These are phyloP conservation scores for Liolophura sinensis DNA, from an alignment of 1,140 invertebrate species.

Conservation along the genomic window DNA sequence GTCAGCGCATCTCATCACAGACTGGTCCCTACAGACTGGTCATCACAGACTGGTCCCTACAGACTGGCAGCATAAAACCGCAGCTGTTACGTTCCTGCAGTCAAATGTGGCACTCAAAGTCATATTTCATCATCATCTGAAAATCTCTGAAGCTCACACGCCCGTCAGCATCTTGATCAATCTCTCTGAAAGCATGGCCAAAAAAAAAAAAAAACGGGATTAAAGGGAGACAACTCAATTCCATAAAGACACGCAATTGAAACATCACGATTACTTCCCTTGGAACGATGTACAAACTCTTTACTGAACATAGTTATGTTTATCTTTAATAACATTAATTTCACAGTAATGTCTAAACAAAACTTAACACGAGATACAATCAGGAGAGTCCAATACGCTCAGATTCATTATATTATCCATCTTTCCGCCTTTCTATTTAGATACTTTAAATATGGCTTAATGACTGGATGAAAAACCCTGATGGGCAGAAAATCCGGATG, in stretches of 20 bases:
- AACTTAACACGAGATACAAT: background rate
- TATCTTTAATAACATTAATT: background rate
- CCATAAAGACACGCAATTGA: background rate
- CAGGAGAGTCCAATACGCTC: too few relatives aligned
- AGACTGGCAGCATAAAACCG: too few relatives aligned
- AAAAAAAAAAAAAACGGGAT: conserved; percentile 11
- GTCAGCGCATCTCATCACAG: too few relatives aligned
- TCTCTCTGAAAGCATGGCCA: conserved; percentile 39
- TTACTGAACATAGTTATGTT: background rate
- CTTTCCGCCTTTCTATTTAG: too few relatives aligned
- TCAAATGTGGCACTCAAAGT: conserved; percentile 13
- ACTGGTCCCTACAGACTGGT: too few relatives aligned
- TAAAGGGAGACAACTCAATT: conserved; percentile 1
- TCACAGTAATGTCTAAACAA: background rate
- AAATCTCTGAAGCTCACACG: conserved; percentile 58
- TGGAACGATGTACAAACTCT: background rate
- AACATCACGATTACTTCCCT: background rate
- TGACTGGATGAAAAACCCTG: too few relatives aligned
- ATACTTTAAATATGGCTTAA: too few relatives aligned
- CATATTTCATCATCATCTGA: conserved; percentile 58
- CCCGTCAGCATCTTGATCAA: conserved; percentile 57
- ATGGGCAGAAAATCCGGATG: too few relatives aligned
- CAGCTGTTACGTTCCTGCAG: too few relatives aligned
- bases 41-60: too few relatives aligned
- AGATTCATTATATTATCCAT: too few relatives aligned